Base-by-base conservation (phyloP, 2,797 vertebrate species). In the Pogonophryne albipinna region DNA sequence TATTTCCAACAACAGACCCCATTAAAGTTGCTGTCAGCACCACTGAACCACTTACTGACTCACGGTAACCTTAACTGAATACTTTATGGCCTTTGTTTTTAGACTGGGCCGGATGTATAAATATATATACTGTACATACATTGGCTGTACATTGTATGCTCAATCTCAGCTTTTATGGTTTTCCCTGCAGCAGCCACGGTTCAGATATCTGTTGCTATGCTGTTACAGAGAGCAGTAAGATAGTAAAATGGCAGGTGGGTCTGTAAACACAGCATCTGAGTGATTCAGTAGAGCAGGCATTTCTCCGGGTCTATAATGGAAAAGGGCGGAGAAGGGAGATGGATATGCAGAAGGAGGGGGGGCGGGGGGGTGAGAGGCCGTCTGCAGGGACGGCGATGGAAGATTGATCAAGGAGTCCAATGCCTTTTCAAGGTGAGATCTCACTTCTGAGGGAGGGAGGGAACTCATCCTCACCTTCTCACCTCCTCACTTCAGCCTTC, bases 361-460 rank as follows among this genome's bases (percentile, higher is more conserved):
- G 42, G 14, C 49, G 10, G 15, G n/a, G 14, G 57, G 59, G 76
- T 17, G 79, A 80, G 81, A 85, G 82, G 82, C 46, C 34, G 31
- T 76, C 71, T 49, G 70, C 78, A 14, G 15, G 59, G 78, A 86
- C 80, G 2, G 51, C 17, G 49, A 79, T 90, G 91, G 91, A 91
- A 90, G 84, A 85, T 90, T 88, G 91, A 92, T 92, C 85, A 86
- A 71, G 77, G 76, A 78, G 78, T 66, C 75, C 14, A 64, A 60
- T 70, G 80, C 66, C 71, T 86, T 90, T 89, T 92, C 90, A 90
- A 92, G 90, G 90, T 92, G 89, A 89, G 87, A 79, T 88, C 71
- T 89, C 78, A 51, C 76, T 71, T 87, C 49, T 76, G 80, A 79
- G 69, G 41, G 67, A 75, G 49, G 67, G 69, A 83, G 75, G 71